Base-by-base conservation (phyloP, 2,888 invertebrate species). In the Gryllus longicercus region DNA sequence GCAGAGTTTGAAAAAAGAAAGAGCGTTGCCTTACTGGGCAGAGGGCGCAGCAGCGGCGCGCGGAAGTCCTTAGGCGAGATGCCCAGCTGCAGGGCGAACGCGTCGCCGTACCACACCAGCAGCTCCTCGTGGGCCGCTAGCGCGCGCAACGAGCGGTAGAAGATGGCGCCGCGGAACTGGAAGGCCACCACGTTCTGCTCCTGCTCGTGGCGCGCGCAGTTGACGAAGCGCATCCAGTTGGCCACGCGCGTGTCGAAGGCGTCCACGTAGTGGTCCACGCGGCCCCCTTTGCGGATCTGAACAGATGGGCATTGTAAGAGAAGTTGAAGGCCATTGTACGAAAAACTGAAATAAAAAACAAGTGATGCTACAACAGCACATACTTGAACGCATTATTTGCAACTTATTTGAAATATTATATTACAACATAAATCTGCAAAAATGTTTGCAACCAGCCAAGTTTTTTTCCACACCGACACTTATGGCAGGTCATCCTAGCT, bases 201-300 rank as follows among this genome's bases (percentile, higher is more conserved):
- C 25, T 82, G 82, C 83, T 87, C 87, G 82, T 87, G 86, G 5
- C 89, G 84, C 8, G 90, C 87, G 85, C 90, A 90, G 85, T 90
- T 90, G 5, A 90, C 89, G 83, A 88, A 90, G 12, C 91, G 86
- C 89, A 90, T 87, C 90, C 90, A 91, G 85, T 90, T 91, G 10
- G 90, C 88, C 14, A 83, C 84, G 51, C 85, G 83, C 5, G 86
- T 83, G 80, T 90, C 86, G 0, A 83, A 84, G 0, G 88, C 90
- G 85, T 91, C 90, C 18, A 90, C 84, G 83, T 84, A 86, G 81
- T 85, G 76, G 14, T 75, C 0, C 51, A 78, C 18, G 18, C 81
- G 76, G 8, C 49, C n/a, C 8, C 78, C 75, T 10, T 14, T 78
- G n/a, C 25, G 74, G 12, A 81, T 77, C 81, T 80, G 50, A 23